A percentile compares a stretch with the other conserved stretches of the same genome.
These are phyloP conservation scores for Clarias gariepinus DNA, from an alignment of 2,113 vertebrate genomes.

Conservation along the genomic window DNA sequence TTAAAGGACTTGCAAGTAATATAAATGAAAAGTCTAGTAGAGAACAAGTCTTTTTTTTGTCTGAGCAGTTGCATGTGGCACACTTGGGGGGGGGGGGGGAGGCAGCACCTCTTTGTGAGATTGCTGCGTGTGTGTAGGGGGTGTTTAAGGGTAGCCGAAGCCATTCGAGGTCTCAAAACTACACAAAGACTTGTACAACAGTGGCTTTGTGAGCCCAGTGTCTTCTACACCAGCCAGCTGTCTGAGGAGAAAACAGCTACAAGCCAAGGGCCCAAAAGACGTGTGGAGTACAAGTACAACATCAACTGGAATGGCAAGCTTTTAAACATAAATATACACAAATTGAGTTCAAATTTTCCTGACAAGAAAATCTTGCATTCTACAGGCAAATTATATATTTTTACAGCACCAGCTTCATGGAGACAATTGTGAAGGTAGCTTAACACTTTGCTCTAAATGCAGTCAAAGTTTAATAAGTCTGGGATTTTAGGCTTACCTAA, in stretches of 20 bases:
- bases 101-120: background rate
- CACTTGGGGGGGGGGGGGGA: too few species aligned
- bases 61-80: background rate
- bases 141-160: conserved; percentile 8
- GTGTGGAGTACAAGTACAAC: background rate
- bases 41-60: background rate
- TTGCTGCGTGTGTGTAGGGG: conserved; percentile 4
- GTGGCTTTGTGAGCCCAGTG: conserved; percentile 30
- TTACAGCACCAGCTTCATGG: background rate
- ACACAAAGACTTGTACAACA: conserved; percentile 55
- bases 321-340: background rate
- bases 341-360: background rate
- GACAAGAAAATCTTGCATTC: background rate
- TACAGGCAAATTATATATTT: background rate
- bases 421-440: background rate
- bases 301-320: background rate
- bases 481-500: background rate
- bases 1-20: background rate
- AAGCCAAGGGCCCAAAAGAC: background rate
- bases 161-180: conserved; percentile 25
- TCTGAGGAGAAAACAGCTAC: conserved; percentile 39
- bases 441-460: background rate
- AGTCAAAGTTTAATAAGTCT: background rate
- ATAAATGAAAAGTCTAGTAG: background rate
- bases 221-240: conserved; percentile 18